Percentiles rank a stretch among this genome's conserved stretches.
phyloP scores from a whole-genome alignment of 1,140 invertebrate species.

The Drepana arcuata region DNA sequence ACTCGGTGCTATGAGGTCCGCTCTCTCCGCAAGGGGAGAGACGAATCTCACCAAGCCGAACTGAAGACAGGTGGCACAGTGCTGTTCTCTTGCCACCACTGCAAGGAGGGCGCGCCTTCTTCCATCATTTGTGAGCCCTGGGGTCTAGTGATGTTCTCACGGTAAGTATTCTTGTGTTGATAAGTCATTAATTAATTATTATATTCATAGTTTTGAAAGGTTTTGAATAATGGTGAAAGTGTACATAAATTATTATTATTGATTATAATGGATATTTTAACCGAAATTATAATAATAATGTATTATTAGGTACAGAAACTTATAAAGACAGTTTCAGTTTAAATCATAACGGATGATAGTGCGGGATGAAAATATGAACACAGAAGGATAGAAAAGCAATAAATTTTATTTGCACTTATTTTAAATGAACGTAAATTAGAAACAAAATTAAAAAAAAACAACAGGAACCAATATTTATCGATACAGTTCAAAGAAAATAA shows the following conservation, averaged over 20 bases:
- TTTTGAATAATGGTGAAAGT: no score
- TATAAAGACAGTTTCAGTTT: no score
- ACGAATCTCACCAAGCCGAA: constrained; percentile 83
- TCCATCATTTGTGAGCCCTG: constrained; percentile 41
- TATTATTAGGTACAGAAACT: no score
- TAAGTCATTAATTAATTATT: no score
- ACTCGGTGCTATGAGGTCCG: constrained; percentile 79
- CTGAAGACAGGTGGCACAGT: constrained; percentile 81
- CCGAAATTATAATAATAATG: no score
- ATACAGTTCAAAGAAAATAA: constrained; percentile 33
- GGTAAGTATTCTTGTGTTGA: no score
- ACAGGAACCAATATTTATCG: constrained; percentile 64
- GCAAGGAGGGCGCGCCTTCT: constrained; percentile 55
- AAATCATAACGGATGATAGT: constrained; percentile 1
- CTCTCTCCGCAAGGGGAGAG: constrained; percentile 78
- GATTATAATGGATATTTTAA: no score
- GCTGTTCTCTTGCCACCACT: constrained; percentile 76
- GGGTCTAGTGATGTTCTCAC: no score
- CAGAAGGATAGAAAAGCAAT: constrained; percentile 62
- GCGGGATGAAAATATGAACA: constrained; percentile 26
- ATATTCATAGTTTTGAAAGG: no score
- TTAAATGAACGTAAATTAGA: constrained; percentile 60
- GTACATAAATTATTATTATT: no score
- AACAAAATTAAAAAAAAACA: constrained; percentile 64
- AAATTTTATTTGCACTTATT: constrained; percentile 67